Evolutionary conservation across 2,888 invertebrate species (phyloP), one percentile per base, ranked within the genome.

Genomic region (Limnephilus rhombicus): DNA sequence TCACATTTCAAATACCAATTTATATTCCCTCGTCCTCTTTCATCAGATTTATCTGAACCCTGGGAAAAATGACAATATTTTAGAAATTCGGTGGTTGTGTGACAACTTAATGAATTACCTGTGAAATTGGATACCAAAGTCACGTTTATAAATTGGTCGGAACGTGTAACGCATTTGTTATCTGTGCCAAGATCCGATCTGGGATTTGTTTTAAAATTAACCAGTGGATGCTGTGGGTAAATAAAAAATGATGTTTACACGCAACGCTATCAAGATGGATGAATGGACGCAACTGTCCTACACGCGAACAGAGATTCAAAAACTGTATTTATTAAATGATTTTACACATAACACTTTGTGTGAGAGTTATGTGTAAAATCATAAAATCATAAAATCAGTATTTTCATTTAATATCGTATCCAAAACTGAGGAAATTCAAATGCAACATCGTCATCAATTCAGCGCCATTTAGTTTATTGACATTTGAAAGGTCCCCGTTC

Each of bases 231-330:
- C 82, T 88, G 81, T 89, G 31, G 82, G 89, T 82, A 80, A 91
- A 88, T 68, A 89, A 91, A 89, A 89, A 91, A 87, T 37, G 31
- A 80, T 91, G 92, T 91, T 92, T 91, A 91, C 91, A 90, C 41
- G 90, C 68, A 80, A 85, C 91, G 91, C 93, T 93, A 91, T 93
- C 92, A 92, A 92, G 91, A 92, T 89, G 89, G 92, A 93, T 94
- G 93, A 92, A 93, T 89, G 31, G 88, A 88, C 88, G 34, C 93
- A 92, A 92, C 93, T 85, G 53, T 85, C 24, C 45, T 29, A 85
- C 31, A 15, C 85, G 49, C 7, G 68, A 68, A 34, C 37, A 68
- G 85, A 90, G 85, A 37, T 29, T 18, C 83, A 15, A 34, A 68
- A 68, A 68, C 68, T 68, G 68, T 68, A 68, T n/a, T n/a, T 24